Evolutionary conservation across 64 coral and sea anemone species (phyloP), one percentile per base, ranked within the genome.

Genomic region (Dendronephthya gigantea): DNA sequence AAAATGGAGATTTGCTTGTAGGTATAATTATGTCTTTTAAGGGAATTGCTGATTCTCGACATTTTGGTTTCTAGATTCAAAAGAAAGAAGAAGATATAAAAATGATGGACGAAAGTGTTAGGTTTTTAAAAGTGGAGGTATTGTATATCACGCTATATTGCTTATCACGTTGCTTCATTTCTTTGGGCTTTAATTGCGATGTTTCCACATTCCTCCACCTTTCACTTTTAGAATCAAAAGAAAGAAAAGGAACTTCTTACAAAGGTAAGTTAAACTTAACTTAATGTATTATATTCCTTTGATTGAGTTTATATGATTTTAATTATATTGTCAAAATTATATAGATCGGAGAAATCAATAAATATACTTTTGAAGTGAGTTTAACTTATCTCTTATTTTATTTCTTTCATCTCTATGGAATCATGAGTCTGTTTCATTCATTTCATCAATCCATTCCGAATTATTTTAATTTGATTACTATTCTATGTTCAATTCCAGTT

Each of bases 91-190:
- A 79, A 79, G 72, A 79, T 10, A 34, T 79, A 3, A 79, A 36
- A 19, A 79, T 79, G 32, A 79, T 79, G 72, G 92, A 98, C 27
- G 95, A 98, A 15, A 92, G 91, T 58, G 83, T 93, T 28, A 68
- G 84, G 0, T 98, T 98, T 75, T 86, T 98, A 33, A 98, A 92
- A 48, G 86, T 91, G 84, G 95, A 98, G 92, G 95, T 98, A 89
- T 84, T 13, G 82, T 22, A 31, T 11, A 39, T 19, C 39, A 39
- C 45, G 51, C 9, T 65, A 39, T 88, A n/a, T n/a, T n/a, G n/a
- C n/a, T n/a, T n/a, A n/a, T n/a, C n/a, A n/a, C n/a, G n/a, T n/a
- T n/a, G 23, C 25, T 2, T 17, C 19, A 9, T 62, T 74, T 69
- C 23, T 34, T 35, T 9, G 48, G 36, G 27, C 4, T 4, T 25